Evolutionary conservation across 2,797 vertebrate genomes (phyloP).

Genomic region (Nyctalus aviator): DNA sequence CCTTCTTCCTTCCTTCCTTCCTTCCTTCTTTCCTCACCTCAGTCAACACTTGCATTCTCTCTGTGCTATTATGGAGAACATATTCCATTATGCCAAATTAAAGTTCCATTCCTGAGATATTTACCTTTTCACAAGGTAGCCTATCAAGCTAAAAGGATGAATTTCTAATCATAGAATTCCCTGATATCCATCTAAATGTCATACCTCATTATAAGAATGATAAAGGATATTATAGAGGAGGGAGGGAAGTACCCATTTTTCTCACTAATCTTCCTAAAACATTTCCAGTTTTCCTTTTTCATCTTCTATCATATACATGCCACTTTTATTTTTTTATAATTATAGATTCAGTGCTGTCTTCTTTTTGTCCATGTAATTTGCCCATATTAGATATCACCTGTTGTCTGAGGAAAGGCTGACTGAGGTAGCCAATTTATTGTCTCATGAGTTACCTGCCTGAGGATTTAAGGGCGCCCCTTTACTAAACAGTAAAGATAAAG

Average conservation of each 20-base stretch:
- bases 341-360: neutral
- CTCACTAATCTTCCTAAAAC: neutral
- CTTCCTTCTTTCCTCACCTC: neutral
- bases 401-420: neutral
- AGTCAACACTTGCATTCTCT: neutral
- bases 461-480: neutral
- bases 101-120: neutral
- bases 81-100: neutral
- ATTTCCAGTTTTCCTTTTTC: neutral
- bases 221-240: neutral
- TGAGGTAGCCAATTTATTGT: neutral
- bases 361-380: neutral
- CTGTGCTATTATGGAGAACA: neutral
- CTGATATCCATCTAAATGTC: neutral
- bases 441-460: neutral
- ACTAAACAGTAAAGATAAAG: neutral
- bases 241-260: neutral
- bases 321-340: neutral
- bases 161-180: neutral
- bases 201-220: neutral
- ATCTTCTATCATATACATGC: neutral
- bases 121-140: neutral
- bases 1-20: neutral
- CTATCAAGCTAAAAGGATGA: neutral
- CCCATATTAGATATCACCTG: neutral